Evolutionary conservation across 2,797 vertebrate genomes (phyloP), one percentile per base, ranked within the genome.

Genomic region (Eutrigla gurnardus): DNA sequence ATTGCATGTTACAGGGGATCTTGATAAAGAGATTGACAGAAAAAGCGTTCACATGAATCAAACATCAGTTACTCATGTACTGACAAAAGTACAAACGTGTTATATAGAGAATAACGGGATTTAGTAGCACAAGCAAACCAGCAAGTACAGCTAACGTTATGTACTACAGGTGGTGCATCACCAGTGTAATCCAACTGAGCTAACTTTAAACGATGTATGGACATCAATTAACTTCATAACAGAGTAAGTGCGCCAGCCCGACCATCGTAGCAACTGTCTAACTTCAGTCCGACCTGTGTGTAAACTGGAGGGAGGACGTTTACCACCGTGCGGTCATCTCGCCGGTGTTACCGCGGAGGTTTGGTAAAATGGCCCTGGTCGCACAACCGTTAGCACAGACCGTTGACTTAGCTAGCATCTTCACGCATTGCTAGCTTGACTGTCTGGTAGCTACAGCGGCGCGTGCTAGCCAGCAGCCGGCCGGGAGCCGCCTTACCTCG

Each of bases 361-460:
- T 83, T 66, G 73, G 45, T 87, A 83, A 89, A 88, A 88, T 74
- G 90, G 91, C 89, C 80, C 78, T 89, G 75, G 65, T 86, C 78
- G 72, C 83, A 85, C 75, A 35, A 32, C 54, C 57, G 80, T 76
- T 92, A 91, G 89, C 91, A 83, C 77, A 57, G 47, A 73, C 76
- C 83, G 54, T 61, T 70, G 67, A 84, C 61, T 81, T n/a, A 54
- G 62, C 47, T 91, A 92, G 90, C 90, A 86, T 86, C 78, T 45
- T 65, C 74, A 47, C 69, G 69, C 81, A 63, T 55, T 73, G 80
- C 81, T 83, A 88, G 83, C 86, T 76, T 35, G 81, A 57, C 49
- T 67, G 66, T 76, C 66, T 58, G 65, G 76, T 69, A 65, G 81
- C 82, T 63, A 61, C 67, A 75, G 81, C 77, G 65, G 75, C 88